Base-by-base conservation (phyloP, 2,113 vertebrate species). In the Eolophus roseicapilla region DNA sequence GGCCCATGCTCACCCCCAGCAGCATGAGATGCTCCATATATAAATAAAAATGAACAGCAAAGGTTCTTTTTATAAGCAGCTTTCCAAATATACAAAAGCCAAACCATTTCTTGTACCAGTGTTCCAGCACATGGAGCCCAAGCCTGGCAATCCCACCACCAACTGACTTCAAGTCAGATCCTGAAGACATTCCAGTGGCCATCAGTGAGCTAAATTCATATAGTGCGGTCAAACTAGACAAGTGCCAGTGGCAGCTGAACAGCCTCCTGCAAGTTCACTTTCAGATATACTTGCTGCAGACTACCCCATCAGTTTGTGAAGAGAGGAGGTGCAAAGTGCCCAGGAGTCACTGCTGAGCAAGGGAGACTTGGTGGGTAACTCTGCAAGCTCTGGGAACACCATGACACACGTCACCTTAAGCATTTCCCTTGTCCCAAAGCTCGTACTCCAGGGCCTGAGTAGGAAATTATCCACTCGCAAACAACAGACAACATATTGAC, bases 381-480 rank as follows among this genome's bases (percentile, higher is more conserved):
- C 33, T 19, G 11, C 6, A 6, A 62, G 83, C 23, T 59, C 68
- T 28, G 49, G 55, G 46, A n/a, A 87, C 50, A 75, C 15, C 0
- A 0, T 20, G 57, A 80, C 29, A 82, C 17, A 12, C 0, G 0
- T 33, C 53, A 83, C 41, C 31, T 11, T 1, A 35, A 55, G 19
- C 2, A 1, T 6, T 10, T 52, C 13, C 37, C 27, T 41, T 17
- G 27, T 20, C 27, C 49, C 43, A 24, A 31, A 91, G 62, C 16
- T 76, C 41, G 71, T 17, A 18, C 35, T 76, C 25, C 77, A 31
- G 9, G 3, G 4, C 16, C 2, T 0, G 0, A 77, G 28, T 1
- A 46, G 17, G 39, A 78, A n/a, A 21, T 67, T 29, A 68, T 78
- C 46, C 25, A 39, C 41, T 29, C 55, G 63, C 29, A 80, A 76